Evolutionary conservation across 2,797 vertebrate species (phyloP), one percentile per base, ranked within the genome.

Genomic region (Phylloscopus collybita): DNA sequence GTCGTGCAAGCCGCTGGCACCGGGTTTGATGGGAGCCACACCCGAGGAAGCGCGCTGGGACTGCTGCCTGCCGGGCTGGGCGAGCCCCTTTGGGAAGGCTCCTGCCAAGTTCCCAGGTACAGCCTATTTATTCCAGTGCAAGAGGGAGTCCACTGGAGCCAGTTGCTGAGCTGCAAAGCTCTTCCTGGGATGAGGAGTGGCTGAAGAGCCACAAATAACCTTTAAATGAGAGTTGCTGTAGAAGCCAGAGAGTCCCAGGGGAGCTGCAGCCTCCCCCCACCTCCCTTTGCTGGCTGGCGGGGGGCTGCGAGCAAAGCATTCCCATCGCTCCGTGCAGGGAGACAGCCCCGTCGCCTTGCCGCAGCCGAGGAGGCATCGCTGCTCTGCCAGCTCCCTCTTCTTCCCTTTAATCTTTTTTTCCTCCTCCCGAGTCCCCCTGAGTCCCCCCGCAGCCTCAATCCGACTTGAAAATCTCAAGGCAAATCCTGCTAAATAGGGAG

Each of bases 401-500:
- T 59, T 92, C 53, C 60, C 64, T 73, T 86, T 69, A 69, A 81
- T 73, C 62, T 45, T 54, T 83, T 59, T 67, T 50, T 83, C 69
- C 76, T 54, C 67, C 75, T 76, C 49, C 80, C 1, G 3, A 80
- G 57, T 4, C 26, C 53, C 81, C 59, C 42, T 2, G 2, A 3
- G 1, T 65, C 36, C 34, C 51, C 21, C 32, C 45, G 32, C 38
- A 83, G 26, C 74, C 57, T 88, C 67, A 72, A 84, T 40, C 79
- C 47, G 34, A 69, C 53, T 78, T 74, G 80, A 92, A 89, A 54
- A 86, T 76, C 87, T 88, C 60, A 45, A 60, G 60, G 75, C 83
- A 93, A 90, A 95, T 94, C 93, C 93, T 76, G 71, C 87, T 92
- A 92, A 89, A 82, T 32, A 80, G 78, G 94, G 92, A 93, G 86